Evolutionary conservation across 2,797 vertebrate genomes (phyloP).

Genomic region (Scolopax rusticola): DNA sequence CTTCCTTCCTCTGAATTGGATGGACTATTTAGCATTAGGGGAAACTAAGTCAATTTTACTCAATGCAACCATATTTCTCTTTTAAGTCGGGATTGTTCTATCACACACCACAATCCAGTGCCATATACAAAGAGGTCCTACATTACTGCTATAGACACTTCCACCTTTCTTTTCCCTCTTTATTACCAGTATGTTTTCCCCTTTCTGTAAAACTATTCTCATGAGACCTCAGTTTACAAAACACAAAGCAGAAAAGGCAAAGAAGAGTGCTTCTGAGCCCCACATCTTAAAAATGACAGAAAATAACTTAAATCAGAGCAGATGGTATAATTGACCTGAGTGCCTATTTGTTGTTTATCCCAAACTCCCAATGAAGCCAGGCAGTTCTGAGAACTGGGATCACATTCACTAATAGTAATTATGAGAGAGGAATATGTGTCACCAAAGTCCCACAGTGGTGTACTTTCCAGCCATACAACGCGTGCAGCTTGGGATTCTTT

Average conservation of each 20-base stretch:
- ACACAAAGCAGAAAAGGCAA: not conserved
- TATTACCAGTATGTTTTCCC: not conserved
- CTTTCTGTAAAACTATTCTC: not conserved
- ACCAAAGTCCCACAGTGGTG: not conserved
- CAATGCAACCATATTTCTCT: not conserved
- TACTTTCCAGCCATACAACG: not conserved
- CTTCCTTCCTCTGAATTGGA: conserved; percentile 45
- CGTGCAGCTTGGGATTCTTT: not conserved
- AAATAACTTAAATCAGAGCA: conserved; percentile 32
- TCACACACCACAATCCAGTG: not conserved
- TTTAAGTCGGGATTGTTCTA: not conserved
- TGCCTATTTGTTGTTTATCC: not conserved
- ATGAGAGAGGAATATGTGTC: not conserved
- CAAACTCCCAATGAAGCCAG: not conserved
- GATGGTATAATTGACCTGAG: conserved; percentile 6
- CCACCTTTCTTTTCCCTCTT: not conserved
- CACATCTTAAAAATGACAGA: conserved; percentile 18
- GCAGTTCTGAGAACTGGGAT: conserved; percentile 23
- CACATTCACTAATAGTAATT: conserved; percentile 22
- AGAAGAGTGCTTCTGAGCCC: not conserved
- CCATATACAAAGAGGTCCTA: conserved; percentile 7
- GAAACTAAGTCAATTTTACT: conserved; percentile 18
- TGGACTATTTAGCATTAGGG: not conserved
- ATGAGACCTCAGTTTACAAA: conserved; percentile 12
- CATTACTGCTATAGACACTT: not conserved